Evolutionary conservation across 1,140 invertebrate genomes (phyloP).

Genomic region (Philopotamus ludificatus): DNA sequence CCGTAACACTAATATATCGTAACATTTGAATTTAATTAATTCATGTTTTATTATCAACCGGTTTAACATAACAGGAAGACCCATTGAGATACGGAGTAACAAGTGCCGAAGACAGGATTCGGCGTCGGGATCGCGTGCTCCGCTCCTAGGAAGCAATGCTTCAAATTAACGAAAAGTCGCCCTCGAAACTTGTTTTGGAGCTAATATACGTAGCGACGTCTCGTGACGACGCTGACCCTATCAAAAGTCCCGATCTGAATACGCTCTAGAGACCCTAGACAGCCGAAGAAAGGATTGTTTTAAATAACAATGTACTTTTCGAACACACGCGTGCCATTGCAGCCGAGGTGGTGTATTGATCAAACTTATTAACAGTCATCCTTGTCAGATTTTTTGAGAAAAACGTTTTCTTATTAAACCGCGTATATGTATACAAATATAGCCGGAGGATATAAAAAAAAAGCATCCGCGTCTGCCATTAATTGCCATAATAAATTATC

Average conservation of each 20-base stretch:
- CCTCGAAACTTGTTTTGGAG: constrained; percentile 14
- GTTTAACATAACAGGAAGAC: no score
- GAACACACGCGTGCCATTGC: not conserved
- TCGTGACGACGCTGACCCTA: constrained; percentile 18
- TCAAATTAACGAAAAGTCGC: constrained; percentile 28
- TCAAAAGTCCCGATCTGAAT: constrained; percentile 11
- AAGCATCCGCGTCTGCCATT: no score
- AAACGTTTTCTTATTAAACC: no score
- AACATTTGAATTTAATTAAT: not conserved
- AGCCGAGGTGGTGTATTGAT: not conserved
- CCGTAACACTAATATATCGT: no score
- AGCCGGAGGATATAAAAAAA: no score
- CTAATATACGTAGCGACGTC: constrained; percentile 14
- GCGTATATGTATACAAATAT: no score
- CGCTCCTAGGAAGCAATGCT: constrained; percentile 13
- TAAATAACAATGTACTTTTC: constrained; percentile 8
- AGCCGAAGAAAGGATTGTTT: constrained; percentile 10
- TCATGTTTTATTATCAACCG: no score
- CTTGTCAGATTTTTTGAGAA: no score
- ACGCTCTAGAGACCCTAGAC: not conserved
- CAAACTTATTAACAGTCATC: no score
- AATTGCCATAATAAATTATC: no score
- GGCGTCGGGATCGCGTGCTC: constrained; percentile 4
- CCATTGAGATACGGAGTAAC: no score
- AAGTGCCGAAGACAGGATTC: not conserved